Evolutionary conservation across 1,140 invertebrate genomes (phyloP).

Genomic region (Hylaeus anthracinus): DNA sequence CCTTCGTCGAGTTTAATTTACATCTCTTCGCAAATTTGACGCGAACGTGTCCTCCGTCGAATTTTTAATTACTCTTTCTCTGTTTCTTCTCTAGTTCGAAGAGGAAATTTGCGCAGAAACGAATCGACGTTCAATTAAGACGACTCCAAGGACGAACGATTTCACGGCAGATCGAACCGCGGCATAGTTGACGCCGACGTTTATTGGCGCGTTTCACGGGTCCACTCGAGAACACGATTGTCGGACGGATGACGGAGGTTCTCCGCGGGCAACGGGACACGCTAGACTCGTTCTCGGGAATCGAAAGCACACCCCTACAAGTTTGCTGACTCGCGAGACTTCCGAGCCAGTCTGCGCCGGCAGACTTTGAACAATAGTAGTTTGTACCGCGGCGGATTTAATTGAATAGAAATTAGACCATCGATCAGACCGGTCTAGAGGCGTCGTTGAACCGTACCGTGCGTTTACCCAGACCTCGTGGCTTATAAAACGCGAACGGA

Average conservation of each 20-base stretch:
- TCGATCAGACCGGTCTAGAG: conserved; percentile 35
- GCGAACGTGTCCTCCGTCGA: too few relatives aligned
- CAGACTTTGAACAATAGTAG: conserved; percentile 39
- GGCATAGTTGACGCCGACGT: too few relatives aligned
- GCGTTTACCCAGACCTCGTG: conserved; percentile 21
- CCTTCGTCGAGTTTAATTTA: too few relatives aligned
- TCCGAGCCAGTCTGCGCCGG: not conserved
- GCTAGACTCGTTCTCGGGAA: not conserved
- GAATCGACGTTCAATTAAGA: not conserved
- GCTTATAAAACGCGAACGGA: too few relatives aligned
- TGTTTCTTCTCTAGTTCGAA: too few relatives aligned
- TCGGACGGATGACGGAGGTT: not conserved
- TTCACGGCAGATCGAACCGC: too few relatives aligned
- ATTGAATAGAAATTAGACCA: conserved; percentile 52
- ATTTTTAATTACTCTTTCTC: too few relatives aligned
- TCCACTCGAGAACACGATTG: not conserved
- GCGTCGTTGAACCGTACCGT: conserved; percentile 35
- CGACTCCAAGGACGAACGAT: too few relatives aligned
- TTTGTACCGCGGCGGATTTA: conserved; percentile 42
- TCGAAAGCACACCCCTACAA: conserved; percentile 8
- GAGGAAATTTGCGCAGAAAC: too few relatives aligned
- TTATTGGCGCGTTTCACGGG: not conserved
- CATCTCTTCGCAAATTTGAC: too few relatives aligned
- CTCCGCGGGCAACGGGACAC: not conserved
- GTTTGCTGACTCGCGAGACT: conserved; percentile 42